Evolutionary conservation across 2,797 vertebrate genomes (phyloP).

Genomic region (Rhyacichthys aspro): DNA sequence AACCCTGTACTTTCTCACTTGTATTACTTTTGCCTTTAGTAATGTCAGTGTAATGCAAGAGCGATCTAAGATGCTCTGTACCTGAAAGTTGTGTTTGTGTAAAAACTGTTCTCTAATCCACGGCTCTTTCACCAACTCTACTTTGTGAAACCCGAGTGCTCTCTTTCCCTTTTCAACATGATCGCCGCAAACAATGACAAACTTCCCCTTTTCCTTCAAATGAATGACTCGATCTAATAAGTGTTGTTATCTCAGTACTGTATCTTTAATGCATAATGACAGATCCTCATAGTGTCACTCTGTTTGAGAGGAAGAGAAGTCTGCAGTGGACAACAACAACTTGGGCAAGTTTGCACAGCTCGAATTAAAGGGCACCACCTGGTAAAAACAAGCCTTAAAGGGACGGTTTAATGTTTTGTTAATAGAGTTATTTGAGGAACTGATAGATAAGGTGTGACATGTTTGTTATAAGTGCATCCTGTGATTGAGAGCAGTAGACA

Average conservation of each 20-base stretch:
- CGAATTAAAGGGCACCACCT: not conserved
- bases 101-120: slow-evolving; percentile 50
- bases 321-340: slow-evolving; percentile 11
- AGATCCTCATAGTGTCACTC: slow-evolving; percentile 33
- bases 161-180: slow-evolving; percentile 66
- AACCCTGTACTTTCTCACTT: slow-evolving; percentile 7
- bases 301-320: slow-evolving; percentile 26
- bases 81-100: slow-evolving; percentile 35
- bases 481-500: too few relatives aligned
- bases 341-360: slow-evolving; percentile 31
- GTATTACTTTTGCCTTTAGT: not conserved
- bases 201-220: slow-evolving; percentile 34
- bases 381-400: not conserved
- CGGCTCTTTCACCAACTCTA: slow-evolving; percentile 59
- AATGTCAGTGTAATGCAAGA: slow-evolving; percentile 5
- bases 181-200: slow-evolving; percentile 58
- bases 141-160: slow-evolving; percentile 58
- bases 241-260: slow-evolving; percentile 46
- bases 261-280: slow-evolving; percentile 56
- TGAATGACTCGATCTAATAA: slow-evolving; percentile 43
- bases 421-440: too few relatives aligned
- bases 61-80: slow-evolving; percentile 28
- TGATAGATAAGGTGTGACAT: not conserved
- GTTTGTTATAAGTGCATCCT: too few relatives aligned
- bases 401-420: not conserved